Conservation (phyloP, 2,113 vertebrate genomes). For the Perccottus glenii region DNA sequence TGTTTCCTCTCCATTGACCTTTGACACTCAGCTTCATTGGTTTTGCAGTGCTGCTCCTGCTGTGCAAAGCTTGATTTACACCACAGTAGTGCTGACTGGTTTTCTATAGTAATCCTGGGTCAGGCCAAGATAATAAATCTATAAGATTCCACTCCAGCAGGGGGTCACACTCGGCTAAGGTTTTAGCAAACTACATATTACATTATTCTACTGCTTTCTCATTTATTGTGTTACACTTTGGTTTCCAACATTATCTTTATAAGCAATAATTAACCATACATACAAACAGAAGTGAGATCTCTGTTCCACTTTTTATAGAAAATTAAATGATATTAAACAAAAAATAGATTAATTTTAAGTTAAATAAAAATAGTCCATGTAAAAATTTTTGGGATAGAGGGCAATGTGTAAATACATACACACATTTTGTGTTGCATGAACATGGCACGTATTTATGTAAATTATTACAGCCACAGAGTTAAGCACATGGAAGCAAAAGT, state of each 20-base stretch:
- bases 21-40: constrained; percentile 44
- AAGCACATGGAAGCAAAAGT: too few species aligned
- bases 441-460: too few species aligned
- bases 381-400: too few species aligned
- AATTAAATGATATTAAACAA: too few species aligned
- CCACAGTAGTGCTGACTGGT: constrained; percentile 48
- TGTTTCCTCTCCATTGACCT: constrained; percentile 55
- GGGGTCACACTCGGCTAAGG: not conserved
- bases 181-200: constrained; percentile 3
- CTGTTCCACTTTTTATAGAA: too few species aligned
- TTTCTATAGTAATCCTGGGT: constrained; percentile 60
- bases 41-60: constrained; percentile 41
- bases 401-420: too few species aligned
- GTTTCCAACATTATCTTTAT: not conserved
- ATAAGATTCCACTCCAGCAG: not conserved
- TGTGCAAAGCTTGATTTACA: constrained; percentile 63
- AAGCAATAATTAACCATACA: too few species aligned
- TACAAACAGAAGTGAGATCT: too few species aligned
- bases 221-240: not conserved
- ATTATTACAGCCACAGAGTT: too few species aligned
- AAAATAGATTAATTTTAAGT: too few species aligned
- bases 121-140: constrained; percentile 58
- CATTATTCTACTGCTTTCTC: not conserved
- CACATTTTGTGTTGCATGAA: too few species aligned
- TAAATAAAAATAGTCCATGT: too few species aligned